A percentile compares a stretch with the other conserved stretches of the same genome.
These are phyloP conservation scores for Eulimnadia texana DNA, from an alignment of 1,140 invertebrate genomes.

Conservation along the genomic window DNA sequence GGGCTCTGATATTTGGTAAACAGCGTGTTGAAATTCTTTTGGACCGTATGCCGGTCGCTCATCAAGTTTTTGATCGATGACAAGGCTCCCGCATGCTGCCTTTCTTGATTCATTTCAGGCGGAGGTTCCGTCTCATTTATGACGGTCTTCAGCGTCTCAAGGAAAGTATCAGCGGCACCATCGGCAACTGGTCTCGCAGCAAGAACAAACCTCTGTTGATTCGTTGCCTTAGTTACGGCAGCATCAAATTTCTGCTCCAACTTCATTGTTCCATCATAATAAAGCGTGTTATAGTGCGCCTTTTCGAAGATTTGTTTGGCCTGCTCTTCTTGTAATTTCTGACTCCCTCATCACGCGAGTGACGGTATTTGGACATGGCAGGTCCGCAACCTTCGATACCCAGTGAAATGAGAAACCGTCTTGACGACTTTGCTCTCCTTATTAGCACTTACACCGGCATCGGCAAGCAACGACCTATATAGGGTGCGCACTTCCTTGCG, in stretches of 20 bases:
- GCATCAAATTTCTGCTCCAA: not conserved
- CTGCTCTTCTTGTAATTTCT: not conserved
- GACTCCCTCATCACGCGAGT: not conserved
- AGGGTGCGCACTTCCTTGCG: not conserved
- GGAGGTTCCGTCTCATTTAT: not conserved
- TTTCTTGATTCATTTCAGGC: not conserved
- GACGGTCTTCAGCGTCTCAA: not conserved
- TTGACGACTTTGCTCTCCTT: not conserved
- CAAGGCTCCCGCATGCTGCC: not conserved
- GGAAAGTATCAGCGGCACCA: not conserved
- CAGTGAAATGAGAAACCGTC: not conserved
- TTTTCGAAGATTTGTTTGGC: not conserved
- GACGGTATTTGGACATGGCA: not conserved
- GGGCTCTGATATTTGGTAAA: not conserved
- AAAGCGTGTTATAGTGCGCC: not conserved
- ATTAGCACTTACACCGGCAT: not conserved
- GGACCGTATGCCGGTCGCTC: not conserved
- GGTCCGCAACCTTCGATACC: not conserved
- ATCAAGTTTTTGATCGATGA: not conserved
- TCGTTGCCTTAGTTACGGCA: not conserved
- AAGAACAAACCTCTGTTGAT: not conserved
- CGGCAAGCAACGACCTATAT: not conserved
- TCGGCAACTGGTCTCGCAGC: not conserved
- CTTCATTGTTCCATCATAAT: not conserved
- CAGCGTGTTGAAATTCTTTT: not conserved